Evolutionary conservation across 2,888 invertebrate species (phyloP), one percentile per base, ranked within the genome.

Genomic region (Polydrusus cervinus): DNA sequence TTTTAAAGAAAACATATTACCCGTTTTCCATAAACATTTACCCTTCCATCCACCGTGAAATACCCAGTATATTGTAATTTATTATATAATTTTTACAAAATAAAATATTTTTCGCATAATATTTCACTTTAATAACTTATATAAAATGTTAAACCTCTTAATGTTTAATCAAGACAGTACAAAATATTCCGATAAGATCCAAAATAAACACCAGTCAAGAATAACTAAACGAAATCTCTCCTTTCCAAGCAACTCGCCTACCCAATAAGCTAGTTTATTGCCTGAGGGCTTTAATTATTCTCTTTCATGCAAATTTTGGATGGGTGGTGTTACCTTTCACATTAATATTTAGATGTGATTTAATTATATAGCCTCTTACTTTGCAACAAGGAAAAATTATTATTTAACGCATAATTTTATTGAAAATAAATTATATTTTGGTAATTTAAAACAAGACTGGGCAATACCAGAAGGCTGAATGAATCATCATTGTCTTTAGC

Each of bases 131-230:
- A 53, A n/a, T 53, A 30, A 30, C 30, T 25, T n/a, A 2, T 20
- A 30, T 25, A 8, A 30, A 30, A 53, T 53, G 25, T 20, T n/a
- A 11, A 53, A 30, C n/a, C 53, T 13, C 16, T 16, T 30, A 9
- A 53, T 20, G 13, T 53, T 53, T 64, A 47, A 64, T 47, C 47
- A 45, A 9, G 61, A n/a, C 13, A 16, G 47, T 49, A 30, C 47
- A 64, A 47, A 47, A 64, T 25, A 47, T 16, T 6, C 20, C 16
- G 25, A 30, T 10, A 47, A 45, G 57, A 47, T 64, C 18, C 45
- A 47, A 64, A 64, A 47, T 64, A 47, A 64, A 64, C 64, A 64
- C 14, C 14, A 45, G n/a, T 14, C 18, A 64, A 64, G 47, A 64
- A 64, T 30, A 45, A 64, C 47, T 16, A 49, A 47, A 64, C 18